phyloP scores from a whole-genome alignment of 2,888 invertebrate genomes.

The Leptinotarsa juncta region DNA sequence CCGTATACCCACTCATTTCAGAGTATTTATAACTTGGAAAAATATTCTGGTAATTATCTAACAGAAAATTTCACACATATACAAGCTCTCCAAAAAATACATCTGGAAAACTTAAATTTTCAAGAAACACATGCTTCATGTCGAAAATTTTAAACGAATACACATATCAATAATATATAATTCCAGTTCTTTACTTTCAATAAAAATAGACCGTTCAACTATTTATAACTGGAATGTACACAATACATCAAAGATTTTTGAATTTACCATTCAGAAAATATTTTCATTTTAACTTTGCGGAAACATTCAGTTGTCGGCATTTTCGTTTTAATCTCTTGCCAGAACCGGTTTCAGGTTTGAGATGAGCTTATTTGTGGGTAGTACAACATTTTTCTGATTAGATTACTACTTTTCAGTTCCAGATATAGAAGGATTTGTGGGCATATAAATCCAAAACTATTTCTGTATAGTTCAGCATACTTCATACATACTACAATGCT shows the following conservation, averaged over 20 bases:
- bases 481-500: too few species aligned
- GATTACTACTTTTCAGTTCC: not conserved
- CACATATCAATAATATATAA: not conserved
- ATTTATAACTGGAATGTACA: not conserved
- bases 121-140: not conserved
- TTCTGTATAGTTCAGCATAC: too few species aligned
- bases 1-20: not conserved
- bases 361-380: not conserved
- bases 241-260: not conserved
- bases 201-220: not conserved
- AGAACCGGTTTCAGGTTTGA: not conserved
- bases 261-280: not conserved
- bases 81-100: slow-evolving; percentile 1
- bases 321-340: not conserved
- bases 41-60: not conserved
- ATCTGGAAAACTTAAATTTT: slow-evolving; percentile 3
- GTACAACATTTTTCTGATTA: not conserved
- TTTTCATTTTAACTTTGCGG: not conserved
- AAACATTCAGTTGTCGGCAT: not conserved
- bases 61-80: not conserved
- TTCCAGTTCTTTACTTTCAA: not conserved
- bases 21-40: not conserved
- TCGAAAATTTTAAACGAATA: not conserved
- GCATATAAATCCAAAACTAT: too few species aligned
- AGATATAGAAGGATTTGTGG: too few species aligned